phyloP scores from a whole-genome alignment of 2,113 vertebrate species.

The Zosterops hypoxanthus region DNA sequence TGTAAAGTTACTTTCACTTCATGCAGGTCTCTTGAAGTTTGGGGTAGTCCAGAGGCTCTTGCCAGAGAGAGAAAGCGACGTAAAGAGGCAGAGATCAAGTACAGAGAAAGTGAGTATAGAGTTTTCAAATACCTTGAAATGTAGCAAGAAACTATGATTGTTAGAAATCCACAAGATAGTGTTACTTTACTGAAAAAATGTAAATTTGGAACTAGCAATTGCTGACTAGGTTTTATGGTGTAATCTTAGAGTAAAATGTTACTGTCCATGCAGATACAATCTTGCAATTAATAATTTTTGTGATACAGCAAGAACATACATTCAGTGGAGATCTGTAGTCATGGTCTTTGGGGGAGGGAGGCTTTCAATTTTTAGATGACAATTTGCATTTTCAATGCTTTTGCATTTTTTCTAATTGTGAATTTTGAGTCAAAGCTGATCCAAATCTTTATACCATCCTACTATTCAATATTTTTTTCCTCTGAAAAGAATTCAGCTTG shows the following conservation, averaged over 20 bases:
- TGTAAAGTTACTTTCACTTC: not conserved
- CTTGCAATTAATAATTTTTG: not conserved
- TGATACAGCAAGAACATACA: not conserved
- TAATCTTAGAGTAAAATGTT: not conserved
- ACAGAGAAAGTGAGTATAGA: constrained; percentile 89
- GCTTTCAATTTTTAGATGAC: not conserved
- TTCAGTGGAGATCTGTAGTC: not conserved
- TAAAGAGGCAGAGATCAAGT: constrained; percentile 89
- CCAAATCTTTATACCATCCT: not conserved
- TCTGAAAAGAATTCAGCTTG: not conserved
- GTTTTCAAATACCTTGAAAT: not conserved
- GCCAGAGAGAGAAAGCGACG: constrained; percentile 89
- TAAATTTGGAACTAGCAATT: not conserved
- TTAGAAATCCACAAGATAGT: not conserved
- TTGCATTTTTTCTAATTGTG: not conserved
- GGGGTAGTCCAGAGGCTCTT: constrained; percentile 95
- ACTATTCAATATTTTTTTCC: not conserved
- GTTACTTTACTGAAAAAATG: not conserved
- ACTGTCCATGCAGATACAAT: not conserved
- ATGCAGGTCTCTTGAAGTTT: constrained; percentile 91
- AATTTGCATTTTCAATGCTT: not conserved
- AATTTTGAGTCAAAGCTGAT: not conserved
- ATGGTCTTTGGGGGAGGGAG: not conserved
- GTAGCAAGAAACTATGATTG: not conserved
- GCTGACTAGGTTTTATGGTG: not conserved